Evolutionary conservation across 2,888 invertebrate genomes (phyloP).

Genomic region (Germaria angustata): DNA sequence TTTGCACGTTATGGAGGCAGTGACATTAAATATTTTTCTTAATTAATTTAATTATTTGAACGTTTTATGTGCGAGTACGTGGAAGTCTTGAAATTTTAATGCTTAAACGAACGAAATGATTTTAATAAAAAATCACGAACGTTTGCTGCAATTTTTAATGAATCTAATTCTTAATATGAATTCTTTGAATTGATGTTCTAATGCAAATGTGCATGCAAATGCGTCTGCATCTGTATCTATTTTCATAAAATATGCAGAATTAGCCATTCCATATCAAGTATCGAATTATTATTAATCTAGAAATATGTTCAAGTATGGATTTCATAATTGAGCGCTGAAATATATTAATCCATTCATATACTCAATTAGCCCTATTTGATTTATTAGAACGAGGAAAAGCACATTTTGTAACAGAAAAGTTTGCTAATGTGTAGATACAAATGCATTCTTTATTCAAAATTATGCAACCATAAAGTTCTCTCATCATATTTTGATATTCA

Average conservation of each 20-base stretch:
- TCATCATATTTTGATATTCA: not conserved
- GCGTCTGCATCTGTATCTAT: not conserved
- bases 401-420: not conserved
- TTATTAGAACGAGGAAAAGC: not conserved
- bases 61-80: conserved; percentile 41
- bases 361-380: too few relatives aligned
- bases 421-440: not conserved
- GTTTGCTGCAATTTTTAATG: conserved; percentile 22
- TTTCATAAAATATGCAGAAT: not conserved
- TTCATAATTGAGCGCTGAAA: conserved; percentile 21
- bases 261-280: not conserved
- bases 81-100: conserved; percentile 45
- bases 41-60: conserved; percentile 11
- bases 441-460: conserved; percentile 4
- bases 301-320: not conserved
- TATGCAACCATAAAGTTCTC: not conserved
- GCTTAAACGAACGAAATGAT: conserved; percentile 21
- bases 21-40: not conserved
- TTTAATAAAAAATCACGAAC: conserved; percentile 64
- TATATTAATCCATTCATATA: not conserved
- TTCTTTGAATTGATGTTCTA: not conserved
- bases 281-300: not conserved
- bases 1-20: conserved; percentile 32
- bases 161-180: conserved; percentile 3
- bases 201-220: too few relatives aligned